These are phyloP conservation scores for Copidosoma aretas DNA, from an alignment of 2,888 invertebrate species.

Conservation along the genomic window DNA sequence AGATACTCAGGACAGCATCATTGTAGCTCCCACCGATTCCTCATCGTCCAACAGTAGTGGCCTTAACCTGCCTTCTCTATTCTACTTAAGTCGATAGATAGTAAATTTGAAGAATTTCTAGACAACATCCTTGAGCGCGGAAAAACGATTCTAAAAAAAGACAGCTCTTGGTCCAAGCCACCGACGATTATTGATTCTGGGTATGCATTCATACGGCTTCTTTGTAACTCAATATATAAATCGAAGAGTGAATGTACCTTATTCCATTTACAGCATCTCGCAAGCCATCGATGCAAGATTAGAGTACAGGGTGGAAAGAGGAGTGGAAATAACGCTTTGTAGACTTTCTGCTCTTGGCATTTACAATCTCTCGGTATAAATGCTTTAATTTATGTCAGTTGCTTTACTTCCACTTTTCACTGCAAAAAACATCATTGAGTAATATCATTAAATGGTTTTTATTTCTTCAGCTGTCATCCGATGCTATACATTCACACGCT, in stretches of 20 bases:
- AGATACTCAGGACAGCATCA: conserved; percentile 57
- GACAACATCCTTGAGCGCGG: conserved; percentile 73
- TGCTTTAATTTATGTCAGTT: conserved; percentile 60
- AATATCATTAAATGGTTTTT: not conserved
- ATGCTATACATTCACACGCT: conserved; percentile 38
- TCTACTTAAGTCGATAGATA: conserved; percentile 82
- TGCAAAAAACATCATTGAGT: not conserved
- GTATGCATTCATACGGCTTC: conserved; percentile 44
- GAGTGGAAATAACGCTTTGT: conserved; percentile 78
- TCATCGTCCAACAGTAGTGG: conserved; percentile 60
- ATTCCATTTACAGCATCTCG: conserved; percentile 64
- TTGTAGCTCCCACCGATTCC: conserved; percentile 46
- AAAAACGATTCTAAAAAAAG: conserved; percentile 68
- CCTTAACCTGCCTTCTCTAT: conserved; percentile 71
- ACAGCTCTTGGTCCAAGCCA: conserved; percentile 58
- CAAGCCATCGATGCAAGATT: conserved; percentile 79
- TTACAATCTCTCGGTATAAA: conserved; percentile 67
- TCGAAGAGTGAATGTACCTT: not conserved
- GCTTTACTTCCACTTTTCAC: not conserved
- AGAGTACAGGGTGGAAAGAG: conserved; percentile 79
- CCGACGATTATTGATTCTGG: conserved; percentile 54
- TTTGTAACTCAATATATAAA: not conserved
- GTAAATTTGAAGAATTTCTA: conserved; percentile 79
- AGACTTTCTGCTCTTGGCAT: conserved; percentile 74
- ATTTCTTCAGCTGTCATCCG: conserved; percentile 38